Evolutionary conservation across 2,888 invertebrate genomes (phyloP).

Genomic region (Netelia melanura): DNA sequence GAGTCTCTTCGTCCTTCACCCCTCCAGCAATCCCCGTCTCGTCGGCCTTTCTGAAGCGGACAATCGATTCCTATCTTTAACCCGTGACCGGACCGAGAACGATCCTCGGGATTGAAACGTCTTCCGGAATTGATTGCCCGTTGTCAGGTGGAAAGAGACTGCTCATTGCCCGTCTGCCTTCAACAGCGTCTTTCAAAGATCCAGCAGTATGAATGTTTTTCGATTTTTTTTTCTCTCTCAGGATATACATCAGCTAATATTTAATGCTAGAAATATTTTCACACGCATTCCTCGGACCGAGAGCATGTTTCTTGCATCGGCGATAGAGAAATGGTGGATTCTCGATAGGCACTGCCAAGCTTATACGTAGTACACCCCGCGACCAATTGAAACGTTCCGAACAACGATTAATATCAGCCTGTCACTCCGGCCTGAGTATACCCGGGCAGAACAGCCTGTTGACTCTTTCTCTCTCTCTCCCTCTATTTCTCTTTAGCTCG

Average conservation of each 20-base stretch:
- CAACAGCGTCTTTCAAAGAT: constrained; percentile 26
- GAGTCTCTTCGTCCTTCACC: constrained; percentile 11
- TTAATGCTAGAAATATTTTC: constrained; percentile 37
- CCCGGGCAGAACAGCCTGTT: constrained; percentile 30
- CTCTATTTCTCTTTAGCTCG: constrained; percentile 67
- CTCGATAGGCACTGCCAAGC: constrained; percentile 43
- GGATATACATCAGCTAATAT: constrained; percentile 51
- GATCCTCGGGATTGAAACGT: constrained; percentile 80
- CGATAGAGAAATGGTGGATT: constrained; percentile 48
- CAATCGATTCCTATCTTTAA: constrained; percentile 81
- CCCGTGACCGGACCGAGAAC: constrained; percentile 74
- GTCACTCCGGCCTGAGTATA: constrained; percentile 70
- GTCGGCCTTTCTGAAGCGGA: constrained; percentile 62
- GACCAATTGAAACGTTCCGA: constrained; percentile 82
- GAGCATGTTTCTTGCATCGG: constrained; percentile 1
- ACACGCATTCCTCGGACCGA: constrained; percentile 13
- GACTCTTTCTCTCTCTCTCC: neutral
- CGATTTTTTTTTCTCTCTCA: constrained; percentile 7
- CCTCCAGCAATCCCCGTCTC: neutral
- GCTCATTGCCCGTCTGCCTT: constrained; percentile 71
- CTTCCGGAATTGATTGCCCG: constrained; percentile 76
- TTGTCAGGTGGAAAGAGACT: constrained; percentile 76
- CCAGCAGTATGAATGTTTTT: constrained; percentile 17
- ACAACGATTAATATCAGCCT: constrained; percentile 81
- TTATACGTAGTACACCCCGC: constrained; percentile 63